phyloP scores from a whole-genome alignment of 1,140 invertebrate genomes.

The Temnothorax curvispinosus region DNA sequence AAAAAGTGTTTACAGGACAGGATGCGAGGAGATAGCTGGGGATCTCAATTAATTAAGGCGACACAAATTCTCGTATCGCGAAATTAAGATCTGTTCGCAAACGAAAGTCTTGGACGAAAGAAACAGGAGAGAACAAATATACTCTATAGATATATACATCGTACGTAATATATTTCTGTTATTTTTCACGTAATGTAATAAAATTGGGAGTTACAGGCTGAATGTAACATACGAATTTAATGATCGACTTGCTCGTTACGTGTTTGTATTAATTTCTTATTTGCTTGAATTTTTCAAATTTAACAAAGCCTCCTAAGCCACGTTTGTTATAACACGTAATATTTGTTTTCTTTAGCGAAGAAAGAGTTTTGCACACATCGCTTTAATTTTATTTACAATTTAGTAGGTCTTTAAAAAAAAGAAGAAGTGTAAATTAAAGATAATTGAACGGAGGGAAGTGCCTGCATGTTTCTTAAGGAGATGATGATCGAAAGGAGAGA shows the following conservation, averaged over 20 bases:
- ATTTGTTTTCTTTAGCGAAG: background rate
- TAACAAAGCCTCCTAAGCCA: no score
- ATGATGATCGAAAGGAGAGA: background rate
- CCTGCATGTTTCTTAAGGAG: background rate
- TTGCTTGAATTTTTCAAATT: no score
- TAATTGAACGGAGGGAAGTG: background rate
- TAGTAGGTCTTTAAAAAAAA: background rate
- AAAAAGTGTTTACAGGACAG: background rate
- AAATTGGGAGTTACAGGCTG: no score
- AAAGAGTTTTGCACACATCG: background rate
- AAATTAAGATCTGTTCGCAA: slow-evolving; percentile 1
- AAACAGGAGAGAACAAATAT: no score
- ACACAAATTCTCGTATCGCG: background rate
- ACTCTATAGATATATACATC: no score
- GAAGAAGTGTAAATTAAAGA: background rate
- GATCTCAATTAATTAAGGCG: background rate
- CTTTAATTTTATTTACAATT: background rate
- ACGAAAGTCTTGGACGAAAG: background rate
- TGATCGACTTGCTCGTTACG: no score
- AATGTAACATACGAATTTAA: no score
- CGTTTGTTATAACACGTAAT: background rate
- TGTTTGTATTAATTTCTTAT: no score
- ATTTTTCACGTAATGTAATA: no score
- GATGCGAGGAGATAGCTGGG: background rate
- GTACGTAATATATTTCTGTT: no score